Evolutionary conservation across 2,888 invertebrate species (phyloP).

Genomic region (Lymantria dispar): DNA sequence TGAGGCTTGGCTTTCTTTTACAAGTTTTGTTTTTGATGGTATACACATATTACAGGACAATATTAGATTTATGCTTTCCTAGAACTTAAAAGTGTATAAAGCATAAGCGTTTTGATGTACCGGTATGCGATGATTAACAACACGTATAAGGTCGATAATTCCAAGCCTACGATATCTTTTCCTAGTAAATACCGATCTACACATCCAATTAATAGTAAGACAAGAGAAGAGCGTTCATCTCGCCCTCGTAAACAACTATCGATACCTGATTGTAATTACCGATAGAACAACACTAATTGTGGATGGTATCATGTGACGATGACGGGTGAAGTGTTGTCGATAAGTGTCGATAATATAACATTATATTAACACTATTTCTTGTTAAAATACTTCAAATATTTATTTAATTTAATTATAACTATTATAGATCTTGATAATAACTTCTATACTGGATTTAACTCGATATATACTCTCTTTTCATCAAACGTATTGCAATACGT

Average conservation of each 20-base stretch:
- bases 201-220: constrained; percentile 38
- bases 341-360: constrained; percentile 17
- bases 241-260: constrained; percentile 37
- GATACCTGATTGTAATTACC: constrained; percentile 68
- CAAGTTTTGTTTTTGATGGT: no score
- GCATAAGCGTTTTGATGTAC: no score
- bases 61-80: no score
- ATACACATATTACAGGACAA: no score
- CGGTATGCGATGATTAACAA: constrained; percentile 18
- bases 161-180: constrained; percentile 26
- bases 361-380: neutral
- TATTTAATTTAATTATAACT: no score
- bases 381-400: no score
- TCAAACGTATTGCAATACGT: no score
- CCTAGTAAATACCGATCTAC: constrained; percentile 36
- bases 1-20: no score
- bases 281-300: constrained; percentile 68
- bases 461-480: no score
- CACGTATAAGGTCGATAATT: constrained; percentile 15
- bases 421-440: no score
- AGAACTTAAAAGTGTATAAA: no score
- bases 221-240: constrained; percentile 33
- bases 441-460: no score
- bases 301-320: constrained; percentile 45
- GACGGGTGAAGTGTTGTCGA: constrained; percentile 37